Conservation (phyloP, 2,888 invertebrate species). For the Drosophila helvetica region DNA sequence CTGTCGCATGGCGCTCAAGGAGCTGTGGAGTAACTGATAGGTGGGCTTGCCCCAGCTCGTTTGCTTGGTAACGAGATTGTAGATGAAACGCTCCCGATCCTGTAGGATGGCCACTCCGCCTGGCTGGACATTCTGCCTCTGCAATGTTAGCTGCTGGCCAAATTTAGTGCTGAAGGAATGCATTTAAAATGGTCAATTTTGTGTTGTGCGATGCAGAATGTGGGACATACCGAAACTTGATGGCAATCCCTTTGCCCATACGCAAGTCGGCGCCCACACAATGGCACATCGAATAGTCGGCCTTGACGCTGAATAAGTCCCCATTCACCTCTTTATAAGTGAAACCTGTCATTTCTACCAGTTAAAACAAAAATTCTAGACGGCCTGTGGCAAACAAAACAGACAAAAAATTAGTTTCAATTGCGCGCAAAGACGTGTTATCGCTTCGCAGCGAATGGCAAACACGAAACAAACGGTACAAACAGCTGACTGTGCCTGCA, state of each 20-base stretch:
- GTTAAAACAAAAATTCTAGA: background rate
- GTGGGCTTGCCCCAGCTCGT: constrained; percentile 85
- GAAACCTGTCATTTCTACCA: constrained; percentile 46
- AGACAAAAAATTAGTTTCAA: constrained; percentile 12
- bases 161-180: constrained; percentile 72
- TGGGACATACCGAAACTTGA: constrained; percentile 78
- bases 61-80: constrained; percentile 87
- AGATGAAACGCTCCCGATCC: constrained; percentile 83
- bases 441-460: constrained; percentile 20
- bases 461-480: background rate
- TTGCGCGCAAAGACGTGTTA: constrained; percentile 25
- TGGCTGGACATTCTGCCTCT: constrained; percentile 74
- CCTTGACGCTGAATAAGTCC: constrained; percentile 84
- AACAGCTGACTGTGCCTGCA: constrained; percentile 4
- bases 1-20: constrained; percentile 80
- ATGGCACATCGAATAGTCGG: constrained; percentile 85
- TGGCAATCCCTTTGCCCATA: constrained; percentile 86
- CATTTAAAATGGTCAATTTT: background rate
- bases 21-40: constrained; percentile 82
- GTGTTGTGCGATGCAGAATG: background rate
- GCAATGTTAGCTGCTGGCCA: constrained; percentile 72
- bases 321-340: constrained; percentile 83
- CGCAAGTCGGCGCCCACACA: constrained; percentile 86
- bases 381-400: background rate
- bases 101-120: constrained; percentile 85